phyloP scores from a whole-genome alignment of 2,797 vertebrate genomes.

The Setipinna tenuifilis region DNA sequence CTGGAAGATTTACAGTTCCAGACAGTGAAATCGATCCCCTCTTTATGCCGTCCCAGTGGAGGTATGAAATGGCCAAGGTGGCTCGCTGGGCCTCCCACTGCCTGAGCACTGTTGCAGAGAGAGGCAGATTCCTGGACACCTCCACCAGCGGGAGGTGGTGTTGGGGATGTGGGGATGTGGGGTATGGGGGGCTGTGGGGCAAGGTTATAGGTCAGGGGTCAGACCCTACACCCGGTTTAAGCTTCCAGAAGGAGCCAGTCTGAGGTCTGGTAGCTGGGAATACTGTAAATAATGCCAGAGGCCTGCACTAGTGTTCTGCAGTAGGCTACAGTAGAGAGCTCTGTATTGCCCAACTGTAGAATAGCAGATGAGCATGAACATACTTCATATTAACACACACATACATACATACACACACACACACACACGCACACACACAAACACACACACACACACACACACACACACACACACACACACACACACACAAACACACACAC shows the following conservation, averaged over 20 bases:
- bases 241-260: not conserved
- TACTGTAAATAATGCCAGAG: not conserved
- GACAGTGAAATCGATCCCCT: constrained; percentile 50
- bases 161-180: not conserved
- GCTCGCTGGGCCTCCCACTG: not conserved
- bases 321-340: not conserved
- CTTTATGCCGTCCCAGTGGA: constrained; percentile 23
- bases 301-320: not conserved
- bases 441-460: constrained; percentile 1
- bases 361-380: not conserved
- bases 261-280: not conserved
- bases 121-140: not conserved
- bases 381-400: not conserved
- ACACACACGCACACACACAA: not conserved
- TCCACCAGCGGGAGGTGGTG: not conserved
- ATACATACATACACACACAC: not conserved
- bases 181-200: not conserved
- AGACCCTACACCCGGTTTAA: not conserved
- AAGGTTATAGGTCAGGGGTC: not conserved
- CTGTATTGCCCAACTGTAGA: not conserved
- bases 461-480: constrained; percentile 26
- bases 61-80: not conserved
- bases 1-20: constrained; percentile 38
- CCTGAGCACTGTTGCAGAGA: not conserved
- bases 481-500: not conserved